Percentiles rank a stretch among this genome's conserved stretches.
phyloP scores from a whole-genome alignment of 2,113 vertebrate species.

The Gobiocypris rarus region DNA sequence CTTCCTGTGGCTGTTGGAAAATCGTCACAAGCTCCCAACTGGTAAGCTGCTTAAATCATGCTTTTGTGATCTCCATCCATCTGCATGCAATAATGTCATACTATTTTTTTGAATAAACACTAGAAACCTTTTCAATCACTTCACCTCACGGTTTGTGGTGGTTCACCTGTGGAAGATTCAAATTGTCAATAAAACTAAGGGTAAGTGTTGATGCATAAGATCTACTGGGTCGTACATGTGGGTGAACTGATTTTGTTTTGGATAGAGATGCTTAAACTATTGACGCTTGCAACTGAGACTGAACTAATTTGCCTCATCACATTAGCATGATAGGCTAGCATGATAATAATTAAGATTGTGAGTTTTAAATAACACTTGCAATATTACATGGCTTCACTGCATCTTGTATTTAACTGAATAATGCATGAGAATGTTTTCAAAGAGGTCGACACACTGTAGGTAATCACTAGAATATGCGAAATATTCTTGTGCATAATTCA shows the following conservation, averaged over 20 bases:
- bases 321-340: background rate
- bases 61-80: background rate
- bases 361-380: constrained; percentile 12
- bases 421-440: constrained; percentile 39
- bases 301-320: background rate
- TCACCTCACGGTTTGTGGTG: background rate
- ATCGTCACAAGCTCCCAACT: constrained; percentile 89
- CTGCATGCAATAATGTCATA: background rate
- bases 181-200: background rate
- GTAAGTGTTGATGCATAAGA: background rate
- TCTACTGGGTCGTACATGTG: background rate
- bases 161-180: background rate
- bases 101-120: background rate
- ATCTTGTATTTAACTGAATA: constrained; percentile 33
- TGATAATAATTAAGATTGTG: background rate
- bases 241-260: background rate
- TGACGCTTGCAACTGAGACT: background rate
- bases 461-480: constrained; percentile 37
- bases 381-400: background rate
- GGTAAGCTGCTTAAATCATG: constrained; percentile 76
- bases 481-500: constrained; percentile 49
- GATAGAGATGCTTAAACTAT: background rate
- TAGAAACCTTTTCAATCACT: background rate
- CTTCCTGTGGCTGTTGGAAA: constrained; percentile 93
- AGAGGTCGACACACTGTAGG: background rate